Evolutionary conservation across 2,113 vertebrate genomes (phyloP), one percentile per base, ranked within the genome.

Genomic region (Myotis brandtii): DNA sequence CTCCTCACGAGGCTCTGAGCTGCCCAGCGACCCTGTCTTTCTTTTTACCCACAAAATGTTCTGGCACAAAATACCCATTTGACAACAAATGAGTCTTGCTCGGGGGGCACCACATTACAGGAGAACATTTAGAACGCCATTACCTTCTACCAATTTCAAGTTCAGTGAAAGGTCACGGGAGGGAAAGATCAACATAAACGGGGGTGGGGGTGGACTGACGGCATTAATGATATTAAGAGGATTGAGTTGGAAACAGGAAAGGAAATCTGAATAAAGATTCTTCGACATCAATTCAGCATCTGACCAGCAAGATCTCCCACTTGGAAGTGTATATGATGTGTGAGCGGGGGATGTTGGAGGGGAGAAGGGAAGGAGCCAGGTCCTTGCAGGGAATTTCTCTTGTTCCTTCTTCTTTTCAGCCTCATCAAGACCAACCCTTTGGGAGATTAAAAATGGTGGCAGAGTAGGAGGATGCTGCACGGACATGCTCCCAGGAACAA

Each of bases 251-350:
- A 86, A 94, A 79, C 32, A 27, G 9, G 64, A 87, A 86, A 27
- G 9, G 64, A 87, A 86, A 76, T 93, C 77, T 82, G 50, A 95
- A 76, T 95, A 86, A 83, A 90, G 88, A 69, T 73, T 95, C 50
- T 67, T 95, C 50, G 62, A 7, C 13, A 34, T 50, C 34, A 34
- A 11, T 64, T 77, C 25, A 67, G 30, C 62, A 59, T 86, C 93
- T 69, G 66, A 30, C 13, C 21, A 73, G 79, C 27, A 79, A 73
- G 69, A 80, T 79, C 85, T 69, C 23, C 54, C 72, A 56, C 54
- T 40, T 67, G 21, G 10, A 56, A 75, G 86, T 6, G 4, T 1
- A 14, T 0, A 37, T 16, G 62, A 9, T 11, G 21, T 64, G 43
- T 64, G 70, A 32, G 27, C 17, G 6, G 37, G 4, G 43, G 20